These are phyloP conservation scores for Protodeltote pygarga DNA, from an alignment of 2,888 invertebrate genomes.

Conservation along the genomic window DNA sequence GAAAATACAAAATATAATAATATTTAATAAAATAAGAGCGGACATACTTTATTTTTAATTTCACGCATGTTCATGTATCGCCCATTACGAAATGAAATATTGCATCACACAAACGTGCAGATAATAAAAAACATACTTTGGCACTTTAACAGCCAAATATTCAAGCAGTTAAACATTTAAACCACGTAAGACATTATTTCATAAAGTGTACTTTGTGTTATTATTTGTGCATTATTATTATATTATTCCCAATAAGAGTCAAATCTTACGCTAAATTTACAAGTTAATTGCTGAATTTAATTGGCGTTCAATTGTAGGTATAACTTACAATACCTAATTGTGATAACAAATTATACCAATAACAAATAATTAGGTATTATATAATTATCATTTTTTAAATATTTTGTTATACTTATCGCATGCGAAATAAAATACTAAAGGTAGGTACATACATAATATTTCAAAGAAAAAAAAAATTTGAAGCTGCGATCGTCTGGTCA, in stretches of 20 bases:
- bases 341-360: too few relatives aligned
- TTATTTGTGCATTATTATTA: conserved; percentile 9
- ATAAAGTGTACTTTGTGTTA: conserved; percentile 10
- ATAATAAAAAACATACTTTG: conserved; percentile 32
- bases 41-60: conserved; percentile 13
- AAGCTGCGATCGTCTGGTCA: too few relatives aligned
- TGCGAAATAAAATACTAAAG: too few relatives aligned
- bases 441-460: too few relatives aligned
- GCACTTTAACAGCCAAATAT: conserved; percentile 33
- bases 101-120: conserved; percentile 10
- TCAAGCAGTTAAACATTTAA: conserved; percentile 29
- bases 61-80: conserved; percentile 2
- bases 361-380: too few relatives aligned
- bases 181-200: conserved; percentile 9
- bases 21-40: conserved; percentile 24
- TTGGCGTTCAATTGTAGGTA: conserved; percentile 5
- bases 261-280: not conserved
- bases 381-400: too few relatives aligned
- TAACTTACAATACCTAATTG: not conserved
- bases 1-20: conserved; percentile 24
- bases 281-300: conserved; percentile 3
- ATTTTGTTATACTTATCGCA: too few relatives aligned
- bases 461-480: too few relatives aligned
- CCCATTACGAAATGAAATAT: conserved; percentile 16
- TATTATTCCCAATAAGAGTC: not conserved